These are phyloP conservation scores for Drosophila punjabiensis DNA, from an alignment of 1,140 invertebrate species.

Conservation along the genomic window DNA sequence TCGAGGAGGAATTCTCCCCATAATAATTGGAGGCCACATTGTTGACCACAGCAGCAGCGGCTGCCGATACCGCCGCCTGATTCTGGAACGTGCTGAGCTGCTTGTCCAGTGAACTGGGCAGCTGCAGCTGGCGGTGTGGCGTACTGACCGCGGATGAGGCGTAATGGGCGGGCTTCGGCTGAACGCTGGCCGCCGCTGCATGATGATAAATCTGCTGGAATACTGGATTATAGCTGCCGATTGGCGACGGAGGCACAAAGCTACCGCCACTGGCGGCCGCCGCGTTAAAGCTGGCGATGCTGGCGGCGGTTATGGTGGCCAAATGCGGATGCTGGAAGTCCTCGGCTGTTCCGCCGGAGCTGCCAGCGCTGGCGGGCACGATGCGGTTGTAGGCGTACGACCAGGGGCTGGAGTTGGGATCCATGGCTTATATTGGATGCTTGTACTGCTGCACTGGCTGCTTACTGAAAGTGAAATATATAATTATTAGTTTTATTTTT, in stretches of 20 bases:
- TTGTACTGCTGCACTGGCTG: conserved; percentile 41
- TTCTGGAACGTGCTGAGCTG: conserved; percentile 81
- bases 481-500: background rate
- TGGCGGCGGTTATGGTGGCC: conserved; percentile 76
- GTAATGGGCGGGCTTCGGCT: conserved; percentile 82
- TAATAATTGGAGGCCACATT: conserved; percentile 83
- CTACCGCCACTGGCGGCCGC: conserved; percentile 80
- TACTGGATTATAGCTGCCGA: conserved; percentile 84
- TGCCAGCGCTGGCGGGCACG: conserved; percentile 74
- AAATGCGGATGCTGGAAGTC: conserved; percentile 83
- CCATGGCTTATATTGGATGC: conserved; percentile 55
- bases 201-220: conserved; percentile 85
- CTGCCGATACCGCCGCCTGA: conserved; percentile 78
- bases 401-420: conserved; percentile 84
- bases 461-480: conserved; percentile 22
- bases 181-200: conserved; percentile 80
- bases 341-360: conserved; percentile 70
- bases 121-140: conserved; percentile 77
- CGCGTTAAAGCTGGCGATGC: conserved; percentile 80
- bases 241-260: conserved; percentile 81
- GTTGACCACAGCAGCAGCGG: conserved; percentile 73
- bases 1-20: conserved; percentile 82
- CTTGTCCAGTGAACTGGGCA: conserved; percentile 79
- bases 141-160: conserved; percentile 80
- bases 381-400: conserved; percentile 84